Evolutionary conservation across 2,888 invertebrate genomes (phyloP).

Genomic region (Tiphia femorata): DNA sequence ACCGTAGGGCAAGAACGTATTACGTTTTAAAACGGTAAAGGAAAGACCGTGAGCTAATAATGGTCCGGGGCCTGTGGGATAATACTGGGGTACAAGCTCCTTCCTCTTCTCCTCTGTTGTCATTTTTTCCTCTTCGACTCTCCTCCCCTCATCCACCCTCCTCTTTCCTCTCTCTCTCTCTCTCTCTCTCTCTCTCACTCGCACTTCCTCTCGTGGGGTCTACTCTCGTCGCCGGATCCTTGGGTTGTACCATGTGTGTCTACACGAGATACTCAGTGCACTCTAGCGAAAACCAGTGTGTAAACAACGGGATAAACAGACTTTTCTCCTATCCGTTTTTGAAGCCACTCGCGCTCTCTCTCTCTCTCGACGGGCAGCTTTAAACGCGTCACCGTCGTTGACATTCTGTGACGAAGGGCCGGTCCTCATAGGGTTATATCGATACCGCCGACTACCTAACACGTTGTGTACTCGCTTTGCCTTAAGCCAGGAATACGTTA

Average conservation of each 20-base stretch:
- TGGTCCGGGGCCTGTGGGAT: constrained; percentile 56
- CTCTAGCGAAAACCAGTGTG: constrained; percentile 62
- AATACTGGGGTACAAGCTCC: constrained; percentile 50
- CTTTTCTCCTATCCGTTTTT: constrained; percentile 4
- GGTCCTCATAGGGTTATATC: too few species aligned
- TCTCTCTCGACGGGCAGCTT: too few species aligned
- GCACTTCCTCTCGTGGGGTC: neutral
- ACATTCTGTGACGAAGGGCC: too few species aligned
- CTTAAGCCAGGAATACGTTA: too few species aligned
- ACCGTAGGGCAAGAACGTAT: constrained; percentile 59
- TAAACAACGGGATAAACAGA: constrained; percentile 49
- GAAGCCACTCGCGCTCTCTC: neutral
- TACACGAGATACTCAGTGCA: constrained; percentile 43
- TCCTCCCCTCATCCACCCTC: constrained; percentile 23
- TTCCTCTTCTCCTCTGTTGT: neutral
- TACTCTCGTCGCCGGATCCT: too few species aligned
- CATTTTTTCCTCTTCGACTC: constrained; percentile 13
- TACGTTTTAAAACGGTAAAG: constrained; percentile 66
- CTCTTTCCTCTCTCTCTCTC: constrained; percentile 15
- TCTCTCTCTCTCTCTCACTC: constrained; percentile 2
- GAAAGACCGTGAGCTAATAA: constrained; percentile 56
- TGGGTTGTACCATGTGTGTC: constrained; percentile 29
- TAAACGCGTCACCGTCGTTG: too few species aligned
- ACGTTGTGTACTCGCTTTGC: too few species aligned
- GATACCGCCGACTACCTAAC: too few species aligned